Base-by-base conservation (phyloP, 1,140 invertebrate species). In the Caenorhabditis brenneri region DNA sequence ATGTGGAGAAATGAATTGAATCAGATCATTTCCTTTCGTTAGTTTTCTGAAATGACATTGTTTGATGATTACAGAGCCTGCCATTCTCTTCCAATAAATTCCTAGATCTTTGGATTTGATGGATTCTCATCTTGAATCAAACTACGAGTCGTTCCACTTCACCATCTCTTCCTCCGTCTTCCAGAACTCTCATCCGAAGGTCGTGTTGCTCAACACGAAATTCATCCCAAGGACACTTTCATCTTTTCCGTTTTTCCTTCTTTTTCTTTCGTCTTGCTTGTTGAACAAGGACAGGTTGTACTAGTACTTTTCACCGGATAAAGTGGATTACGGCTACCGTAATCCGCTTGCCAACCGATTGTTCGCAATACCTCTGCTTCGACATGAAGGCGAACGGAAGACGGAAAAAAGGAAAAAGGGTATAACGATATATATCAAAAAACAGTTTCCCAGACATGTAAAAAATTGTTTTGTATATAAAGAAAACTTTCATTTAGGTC, bases 311-410 rank as follows among this genome's bases (percentile, higher is more conserved):
- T 24, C 19, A 36, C 7, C 65, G 65, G 65, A 74, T 74, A 74
- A 74, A 74, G 36, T 74, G 65, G 65, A 74, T 74, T 74, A 74
- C 65, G 65, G 42, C 36, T 39, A 74, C 58, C 65, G 65, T 74
- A 74, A 74, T 31, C 65, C 65, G 33, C 65, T 42, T 74, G 65
- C 65, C 65, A 74, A 74, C 36, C 29, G 33, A 42, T 74, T 74
- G 65, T 74, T 74, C 36, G 36, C 12, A 22, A 19, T 65, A 65
- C 16, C 6, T 46, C 22, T 27, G 36, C 65, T 42, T n/a, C 33
- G 33, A 42, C 24, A 27, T 10, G 27, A 29, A 58, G 53, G 29
- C 12, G 36, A 42, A 74, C 65, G 65, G 65, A 74, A 74, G n/a
- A 74, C 27, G 65, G 65, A 74, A 74, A 55, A 55, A 15, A 1